phyloP scores from a whole-genome alignment of 2,113 vertebrate species.

The western clawed frog (Xenopus tropicalis) region UCB_Xtro_10.0 CM004451.2:60768001-60768500 shows the following conservation, averaged over 20 bases:
- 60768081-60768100: not conserved
- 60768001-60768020: slow-evolving; percentile 8
- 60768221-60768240: not conserved
- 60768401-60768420: too few relatives aligned
- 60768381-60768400: too few relatives aligned
- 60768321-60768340: too few relatives aligned
- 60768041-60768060: not conserved
- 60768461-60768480: not conserved
- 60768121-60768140: not conserved
- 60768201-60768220: too few relatives aligned
- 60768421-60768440: not conserved
- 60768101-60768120: not conserved
- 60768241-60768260: slow-evolving; percentile 24
- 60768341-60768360: too few relatives aligned
- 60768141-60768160: not conserved
- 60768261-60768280: too few relatives aligned
- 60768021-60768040: slow-evolving; percentile 17
- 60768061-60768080: not conserved
- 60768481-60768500: not conserved
- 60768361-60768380: too few relatives aligned
- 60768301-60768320: too few relatives aligned
- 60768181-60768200: too few relatives aligned
- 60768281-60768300: too few relatives aligned
- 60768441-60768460: not conserved
- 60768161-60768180: too few relatives aligned